A percentile compares a stretch with the other conserved stretches of the same genome.
Conservation (phyloP, 2,888 invertebrate species). For the Aelia acuminata region DNA sequence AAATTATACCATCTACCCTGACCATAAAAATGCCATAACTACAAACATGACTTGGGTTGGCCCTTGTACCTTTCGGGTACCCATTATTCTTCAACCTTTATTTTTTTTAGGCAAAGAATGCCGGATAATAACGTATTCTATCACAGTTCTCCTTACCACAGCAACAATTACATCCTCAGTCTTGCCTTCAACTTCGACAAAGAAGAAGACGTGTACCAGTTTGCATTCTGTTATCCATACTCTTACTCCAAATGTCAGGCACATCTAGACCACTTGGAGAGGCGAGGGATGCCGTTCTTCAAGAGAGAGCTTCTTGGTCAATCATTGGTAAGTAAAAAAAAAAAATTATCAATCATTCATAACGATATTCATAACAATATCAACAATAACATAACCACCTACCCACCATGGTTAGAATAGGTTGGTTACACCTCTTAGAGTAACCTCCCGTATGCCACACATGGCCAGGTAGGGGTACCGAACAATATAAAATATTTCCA, state of each 20-base stretch:
- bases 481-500: not conserved
- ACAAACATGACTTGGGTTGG: not conserved
- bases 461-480: too few relatives aligned
- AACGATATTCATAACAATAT: not conserved
- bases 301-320: conserved; percentile 79
- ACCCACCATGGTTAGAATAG: too few relatives aligned
- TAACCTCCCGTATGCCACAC: too few relatives aligned
- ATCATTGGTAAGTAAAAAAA: conserved; percentile 69
- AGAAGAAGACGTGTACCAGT: conserved; percentile 96
- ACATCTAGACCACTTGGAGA: conserved; percentile 83
- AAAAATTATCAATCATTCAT: not conserved
- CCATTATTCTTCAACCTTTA: not conserved
- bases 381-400: conserved; percentile 23
- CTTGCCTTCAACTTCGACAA: conserved; percentile 95
- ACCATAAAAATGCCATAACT: too few relatives aligned
- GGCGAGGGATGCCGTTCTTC: conserved; percentile 74
- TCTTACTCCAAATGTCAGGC: conserved; percentile 93
- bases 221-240: conserved; percentile 94
- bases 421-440: too few relatives aligned
- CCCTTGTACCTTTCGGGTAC: not conserved
- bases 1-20: too few relatives aligned
- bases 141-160: conserved; percentile 90
- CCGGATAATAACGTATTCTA: conserved; percentile 90
- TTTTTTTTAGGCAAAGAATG: conserved; percentile 78
- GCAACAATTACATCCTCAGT: conserved; percentile 91